Evolutionary conservation across 2,113 vertebrate species (phyloP), one percentile per base, ranked within the genome.

Genomic region (Pica pica): DNA sequence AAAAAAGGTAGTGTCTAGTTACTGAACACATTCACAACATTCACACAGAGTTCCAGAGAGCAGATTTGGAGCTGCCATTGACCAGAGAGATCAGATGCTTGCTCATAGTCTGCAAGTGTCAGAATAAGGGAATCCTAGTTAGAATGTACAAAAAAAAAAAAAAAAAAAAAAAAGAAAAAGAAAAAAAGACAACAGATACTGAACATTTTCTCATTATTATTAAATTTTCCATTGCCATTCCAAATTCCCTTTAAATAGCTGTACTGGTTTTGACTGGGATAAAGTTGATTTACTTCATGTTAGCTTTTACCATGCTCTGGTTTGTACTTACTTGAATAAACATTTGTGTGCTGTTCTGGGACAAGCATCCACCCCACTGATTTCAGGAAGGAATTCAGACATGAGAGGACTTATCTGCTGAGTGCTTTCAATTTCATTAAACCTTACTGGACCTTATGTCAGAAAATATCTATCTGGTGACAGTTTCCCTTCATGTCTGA

Each of bases 311-410:
- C 3, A 1, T 52, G 33, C 14, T 61, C 5, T 42, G 6, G 12
- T 74, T 68, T 63, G 27, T 61, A 21, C 9, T 11, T 28, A 11
- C 28, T 12, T 56, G 14, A 20, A 44, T 5, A 37, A 61, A 57
- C 4, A 13, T 33, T 39, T 22, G 4, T 70, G 42, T 22, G 16
- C 22, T 1, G 0, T 39, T 5, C 11, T 42, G 30, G 23, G 18
- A 28, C 17, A 23, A 23, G 8, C 1, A 5, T 21, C 41, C n/a
- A 64, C 7, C 30, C 60, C 22, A 19, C 22, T 13, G 27, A 21
- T 50, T 82, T 71, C 69, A 70, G 17, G 46, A 56, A 78, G n/a
- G 42, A 70, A 56, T 42, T 21, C 27, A 55, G 47, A 14, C 15
- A 28, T 8, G 27, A 30, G 55, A 42, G 53, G 24, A 16, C 3